Conservation (phyloP, 1,140 invertebrate genomes). For the Neoseiulus cucumeris region DNA sequence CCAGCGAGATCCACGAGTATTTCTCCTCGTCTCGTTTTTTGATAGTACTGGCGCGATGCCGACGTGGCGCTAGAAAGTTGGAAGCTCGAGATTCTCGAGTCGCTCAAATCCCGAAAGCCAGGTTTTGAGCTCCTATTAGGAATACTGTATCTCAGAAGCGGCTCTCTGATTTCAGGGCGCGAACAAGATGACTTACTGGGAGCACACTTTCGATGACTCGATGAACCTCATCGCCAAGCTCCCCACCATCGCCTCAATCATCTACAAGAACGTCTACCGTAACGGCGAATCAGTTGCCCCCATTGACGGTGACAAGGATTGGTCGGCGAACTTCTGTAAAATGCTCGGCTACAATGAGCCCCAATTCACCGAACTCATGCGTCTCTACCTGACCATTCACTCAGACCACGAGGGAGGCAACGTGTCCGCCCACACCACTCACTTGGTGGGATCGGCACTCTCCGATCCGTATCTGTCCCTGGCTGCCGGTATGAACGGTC, state of each 20-base stretch:
- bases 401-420: conserved; percentile 40
- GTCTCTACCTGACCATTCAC: conserved; percentile 40
- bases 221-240: conserved; percentile 42
- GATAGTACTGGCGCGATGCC: no score
- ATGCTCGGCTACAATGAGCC: conserved; percentile 39
- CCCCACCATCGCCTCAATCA: conserved; percentile 38
- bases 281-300: conserved; percentile 34
- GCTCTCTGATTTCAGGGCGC: conserved; percentile 32
- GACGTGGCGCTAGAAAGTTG: no score
- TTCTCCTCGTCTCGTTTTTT: no score
- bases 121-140: no score
- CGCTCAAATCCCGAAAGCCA: no score
- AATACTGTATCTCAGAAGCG: no score
- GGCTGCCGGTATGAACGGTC: conserved; percentile 37
- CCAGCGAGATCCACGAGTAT: no score
- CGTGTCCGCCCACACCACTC: conserved; percentile 38
- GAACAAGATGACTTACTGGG: conserved; percentile 37
- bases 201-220: conserved; percentile 35
- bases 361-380: conserved; percentile 36
- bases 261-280: conserved; percentile 38
- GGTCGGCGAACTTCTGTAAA: conserved; percentile 36
- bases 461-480: conserved; percentile 40
- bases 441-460: conserved; percentile 38
- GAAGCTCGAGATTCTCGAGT: no score
- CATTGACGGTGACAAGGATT: conserved; percentile 37